These are phyloP conservation scores for Zosterops lateralis DNA, from an alignment of 2,113 vertebrate species.

Conservation along the genomic window DNA sequence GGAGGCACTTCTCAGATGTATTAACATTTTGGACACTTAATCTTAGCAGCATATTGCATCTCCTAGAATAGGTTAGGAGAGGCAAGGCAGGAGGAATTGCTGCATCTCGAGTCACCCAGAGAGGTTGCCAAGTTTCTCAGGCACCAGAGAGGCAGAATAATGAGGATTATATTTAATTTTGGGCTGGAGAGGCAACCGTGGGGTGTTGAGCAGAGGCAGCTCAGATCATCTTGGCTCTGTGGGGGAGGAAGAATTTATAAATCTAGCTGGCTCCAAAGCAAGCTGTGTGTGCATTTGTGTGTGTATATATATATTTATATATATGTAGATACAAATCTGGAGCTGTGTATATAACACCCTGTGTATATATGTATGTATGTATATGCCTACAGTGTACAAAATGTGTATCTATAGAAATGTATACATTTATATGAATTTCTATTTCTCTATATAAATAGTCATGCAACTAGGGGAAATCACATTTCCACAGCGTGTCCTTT, in stretches of 20 bases:
- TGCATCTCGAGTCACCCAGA: not conserved
- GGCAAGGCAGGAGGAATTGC: conserved; percentile 13
- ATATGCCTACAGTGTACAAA: conserved; percentile 53
- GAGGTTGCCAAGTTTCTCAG: conserved; percentile 47
- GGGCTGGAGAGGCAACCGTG: not conserved
- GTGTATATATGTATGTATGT: conserved; percentile 66
- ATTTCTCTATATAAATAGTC: conserved; percentile 64
- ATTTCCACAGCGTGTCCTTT: not conserved
- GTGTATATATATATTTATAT: conserved; percentile 32
- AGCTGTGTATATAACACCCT: conserved; percentile 43
- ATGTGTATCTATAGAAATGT: conserved; percentile 59
- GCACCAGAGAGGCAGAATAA: conserved; percentile 19
- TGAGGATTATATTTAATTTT: conserved; percentile 27
- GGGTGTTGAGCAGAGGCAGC: conserved; percentile 34
- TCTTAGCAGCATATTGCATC: not conserved
- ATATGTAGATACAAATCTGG: conserved; percentile 60
- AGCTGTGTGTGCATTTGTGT: conserved; percentile 19
- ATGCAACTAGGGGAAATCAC: not conserved
- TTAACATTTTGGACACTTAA: conserved; percentile 35
- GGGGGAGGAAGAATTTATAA: conserved; percentile 36
- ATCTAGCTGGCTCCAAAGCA: conserved; percentile 24
- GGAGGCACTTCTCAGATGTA: conserved; percentile 10
- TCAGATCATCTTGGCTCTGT: not conserved
- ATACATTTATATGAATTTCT: conserved; percentile 66
- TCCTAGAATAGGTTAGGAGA: conserved; percentile 5